These are phyloP conservation scores for Cheirogaleus medius DNA, from an alignment of 2,113 vertebrate genomes.

Conservation along the genomic window DNA sequence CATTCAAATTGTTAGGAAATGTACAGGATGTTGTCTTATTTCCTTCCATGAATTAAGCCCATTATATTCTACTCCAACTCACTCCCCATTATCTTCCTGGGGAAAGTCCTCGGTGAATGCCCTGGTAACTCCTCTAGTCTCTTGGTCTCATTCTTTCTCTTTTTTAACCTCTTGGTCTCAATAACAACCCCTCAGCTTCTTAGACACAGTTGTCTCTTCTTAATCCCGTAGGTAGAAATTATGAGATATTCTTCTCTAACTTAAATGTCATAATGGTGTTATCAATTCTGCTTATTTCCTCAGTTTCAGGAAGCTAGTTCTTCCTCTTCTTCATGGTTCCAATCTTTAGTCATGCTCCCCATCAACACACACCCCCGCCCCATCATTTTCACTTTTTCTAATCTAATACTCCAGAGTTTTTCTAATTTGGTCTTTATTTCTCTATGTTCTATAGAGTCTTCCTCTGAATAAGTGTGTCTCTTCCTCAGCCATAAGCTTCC, in stretches of 20 bases:
- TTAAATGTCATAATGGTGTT: neutral
- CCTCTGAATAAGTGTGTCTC: neutral
- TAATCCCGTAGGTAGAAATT: neutral
- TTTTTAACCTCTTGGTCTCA: neutral
- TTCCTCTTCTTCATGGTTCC: neutral
- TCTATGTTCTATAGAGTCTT: neutral
- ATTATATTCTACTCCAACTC: neutral
- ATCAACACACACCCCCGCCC: neutral
- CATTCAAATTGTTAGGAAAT: neutral
- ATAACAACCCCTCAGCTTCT: neutral
- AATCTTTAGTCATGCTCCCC: neutral
- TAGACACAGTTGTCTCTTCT: neutral
- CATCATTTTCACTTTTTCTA: neutral
- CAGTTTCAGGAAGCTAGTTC: neutral
- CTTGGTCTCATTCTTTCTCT: neutral
- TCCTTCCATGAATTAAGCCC: neutral
- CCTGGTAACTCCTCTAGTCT: neutral
- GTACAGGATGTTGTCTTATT: neutral
- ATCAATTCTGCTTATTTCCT: neutral
- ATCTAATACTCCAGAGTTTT: neutral
- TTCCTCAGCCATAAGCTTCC: neutral
- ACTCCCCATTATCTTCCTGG: rapidly evolving
- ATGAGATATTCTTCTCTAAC: neutral
- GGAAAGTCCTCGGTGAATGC: neutral
- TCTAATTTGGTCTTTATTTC: neutral